Base-by-base conservation (phyloP, 1,140 invertebrate species). In the Lepidostoma basale region DNA sequence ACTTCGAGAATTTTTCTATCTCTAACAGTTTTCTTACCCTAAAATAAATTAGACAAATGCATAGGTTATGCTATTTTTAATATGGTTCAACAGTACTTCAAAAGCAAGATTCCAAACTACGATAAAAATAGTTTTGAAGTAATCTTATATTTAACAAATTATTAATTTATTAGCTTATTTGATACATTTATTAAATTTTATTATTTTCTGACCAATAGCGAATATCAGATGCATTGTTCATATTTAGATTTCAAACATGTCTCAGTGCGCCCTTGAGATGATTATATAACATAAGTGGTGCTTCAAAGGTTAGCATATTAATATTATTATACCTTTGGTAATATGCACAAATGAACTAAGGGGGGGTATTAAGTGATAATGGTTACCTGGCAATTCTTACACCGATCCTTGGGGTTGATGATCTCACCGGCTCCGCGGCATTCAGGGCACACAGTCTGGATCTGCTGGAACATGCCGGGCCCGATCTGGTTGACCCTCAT, bases 1-100 rank as follows among this genome's bases (percentile, higher is more conserved):
- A 99, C 97, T 83, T 99, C 97, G 0, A 99, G 82, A 67, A 98
- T 94, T 82, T 99, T 98, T 42, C 96, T 89, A 74, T 97, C 95
- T 71, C 93, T 86, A 1, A 95, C 86, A 6, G 94, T 93, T 78
- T 98, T 98, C 67, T 91, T 90, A 10, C 97, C 98, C 75, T 83
- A 16, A 18, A 69, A 42, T 30, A 49, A 28, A 64, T 39, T 25
- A 23, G 3, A 44, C 20, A 54, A 36, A 54, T n/a, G n/a, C 6
- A 36, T 8, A 36, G 33, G n/a, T 36, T 36, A 36, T 36, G 6
- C 6, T n/a, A n/a, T n/a, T 62, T 47, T 47, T 8, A 56, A 14
- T 47, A 8, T n/a, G 16, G 16, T 6, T 8, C 44, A 47, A n/a
- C n/a, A n/a, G n/a, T n/a, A n/a, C n/a, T n/a, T n/a, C n/a, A n/a